Base-by-base conservation (phyloP, 2,888 invertebrate species). In the Dryadula phaetusa region DNA sequence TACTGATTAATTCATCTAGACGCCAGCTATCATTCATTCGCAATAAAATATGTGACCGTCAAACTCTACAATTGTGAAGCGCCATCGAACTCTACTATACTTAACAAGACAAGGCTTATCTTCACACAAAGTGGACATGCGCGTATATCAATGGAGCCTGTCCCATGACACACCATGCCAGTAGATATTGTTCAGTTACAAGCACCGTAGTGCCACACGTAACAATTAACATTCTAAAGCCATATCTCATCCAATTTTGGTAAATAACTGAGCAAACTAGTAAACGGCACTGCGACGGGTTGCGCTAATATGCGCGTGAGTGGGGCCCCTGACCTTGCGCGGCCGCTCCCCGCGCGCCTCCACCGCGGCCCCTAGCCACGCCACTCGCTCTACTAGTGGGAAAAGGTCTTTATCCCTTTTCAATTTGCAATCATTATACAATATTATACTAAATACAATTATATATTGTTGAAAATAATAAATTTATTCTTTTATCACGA, bases 301-400 rank as follows among this genome's bases (percentile, higher is more conserved):
- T 69, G 69, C 64, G 52, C 66, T 61, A 69, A 70, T 72, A 69
- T 72, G 82, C 80, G 83, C 81, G 79, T 81, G 82, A 79, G 78
- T 75, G 74, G 87, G 88, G 87, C 88, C 89, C 85, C 88, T 87
- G 88, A 86, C 88, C 88, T 88, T 88, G 88, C 77, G 77, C 62
- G 75, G 6, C 32, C 69, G 77, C 73, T 76, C 79, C 72, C 73
- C 76, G 70, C 62, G 71, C 72, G 70, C 67, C 72, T 66, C 74
- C 72, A 79, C 76, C 76, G 72, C 76, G 75, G 78, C 78, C 58
- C 16, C 81, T 66, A 65, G 67, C 58, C 67, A 67, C 70, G 64
- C 65, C 66, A 70, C 69, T 68, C 71, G 62, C 37, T 69, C 71
- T 58, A 65, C 70, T 72, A 72, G 69, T 69, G 74, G 68, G 71